Evolutionary conservation across 2,797 vertebrate species (phyloP), one percentile per base, ranked within the genome.

Genomic region (Leptatherina wallacei): DNA sequence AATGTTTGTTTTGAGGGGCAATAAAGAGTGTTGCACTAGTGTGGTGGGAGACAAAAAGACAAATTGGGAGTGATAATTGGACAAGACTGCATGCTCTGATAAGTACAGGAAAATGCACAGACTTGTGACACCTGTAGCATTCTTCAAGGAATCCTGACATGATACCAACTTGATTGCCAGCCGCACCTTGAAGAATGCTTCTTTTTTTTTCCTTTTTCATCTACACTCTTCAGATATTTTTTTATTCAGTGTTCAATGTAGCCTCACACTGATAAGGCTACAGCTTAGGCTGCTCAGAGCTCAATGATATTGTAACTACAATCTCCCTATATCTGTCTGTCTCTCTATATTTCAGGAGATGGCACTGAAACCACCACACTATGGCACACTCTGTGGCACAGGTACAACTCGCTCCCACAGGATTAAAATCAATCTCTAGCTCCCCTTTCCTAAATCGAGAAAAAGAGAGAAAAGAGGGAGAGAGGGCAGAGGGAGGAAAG

Each of bases 371-470:
- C 94, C 95, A 94, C 94, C 95, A 95, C 95, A 95, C 94, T 96
- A 96, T 96, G 95, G 94, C 95, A 95, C 95, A 95, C 95, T 95
- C 94, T 96, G 95, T 96, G 95, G 95, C 94, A 93, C 95, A 95
- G 94, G 94, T 95, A 95, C 95, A 94, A 87, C 94, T 91, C 95
- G 93, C 93, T 94, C 95, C 94, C 95, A 96, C 95, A 96, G 94
- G 95, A 96, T 96, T 94, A 96, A 95, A 96, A 95, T 96, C 94
- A 96, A 95, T 95, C 94, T 96, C 94, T 96, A 95, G 95, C 94
- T 94, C 92, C 92, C 83, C 83, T 90, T 93, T 93, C 92, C 93
- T 93, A 92, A 90, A 94, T 92, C 92, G 89, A 92, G 84, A 74
- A 78, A 81, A 73, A 78, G 73, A 74, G 71, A 77, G 77, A 70